These are phyloP conservation scores for Drosophila prolongata DNA, from an alignment of 2,888 invertebrate genomes.

Conservation along the genomic window DNA sequence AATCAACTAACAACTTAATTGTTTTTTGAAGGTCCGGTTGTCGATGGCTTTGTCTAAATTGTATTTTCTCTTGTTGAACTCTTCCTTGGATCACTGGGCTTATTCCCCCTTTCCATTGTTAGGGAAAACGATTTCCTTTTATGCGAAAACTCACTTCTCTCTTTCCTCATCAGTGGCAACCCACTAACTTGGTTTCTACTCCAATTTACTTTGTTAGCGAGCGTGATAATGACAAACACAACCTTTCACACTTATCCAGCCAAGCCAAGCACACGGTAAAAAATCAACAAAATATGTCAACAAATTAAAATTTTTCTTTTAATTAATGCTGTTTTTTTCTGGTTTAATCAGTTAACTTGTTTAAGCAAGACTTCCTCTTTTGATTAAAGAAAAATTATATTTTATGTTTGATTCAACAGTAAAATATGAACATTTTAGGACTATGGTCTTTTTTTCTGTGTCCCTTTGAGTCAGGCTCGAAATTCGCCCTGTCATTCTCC, in stretches of 20 bases:
- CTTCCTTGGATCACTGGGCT: slow-evolving; percentile 34
- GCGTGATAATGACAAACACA: slow-evolving; percentile 60
- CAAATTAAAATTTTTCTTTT: too few relatives aligned
- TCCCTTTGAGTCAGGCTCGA: slow-evolving; percentile 22
- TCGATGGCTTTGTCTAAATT: slow-evolving; percentile 5
- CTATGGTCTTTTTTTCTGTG: not conserved
- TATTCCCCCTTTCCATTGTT: slow-evolving; percentile 32
- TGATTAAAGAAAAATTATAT: not conserved
- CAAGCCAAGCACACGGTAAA: slow-evolving; percentile 23
- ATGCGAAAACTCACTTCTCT: slow-evolving; percentile 18
- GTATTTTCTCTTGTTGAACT: slow-evolving; percentile 30
- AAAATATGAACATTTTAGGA: not conserved
- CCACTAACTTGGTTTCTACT: slow-evolving; percentile 47
- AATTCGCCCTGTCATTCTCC: slow-evolving; percentile 66
- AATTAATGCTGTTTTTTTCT: too few relatives aligned
- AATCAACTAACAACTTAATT: too few relatives aligned
- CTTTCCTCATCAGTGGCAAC: slow-evolving; percentile 35
- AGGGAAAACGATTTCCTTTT: slow-evolving; percentile 34
- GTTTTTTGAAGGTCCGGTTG: too few relatives aligned
- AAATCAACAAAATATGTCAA: not conserved
- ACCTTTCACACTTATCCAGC: slow-evolving; percentile 67
- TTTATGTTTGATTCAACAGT: not conserved
- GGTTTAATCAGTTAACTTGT: too few relatives aligned
- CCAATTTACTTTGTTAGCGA: slow-evolving; percentile 49
- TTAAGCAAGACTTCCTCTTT: not conserved